Evolutionary conservation across 2,888 invertebrate species (phyloP).

Genomic region (Drosophila meridiana): DNA sequence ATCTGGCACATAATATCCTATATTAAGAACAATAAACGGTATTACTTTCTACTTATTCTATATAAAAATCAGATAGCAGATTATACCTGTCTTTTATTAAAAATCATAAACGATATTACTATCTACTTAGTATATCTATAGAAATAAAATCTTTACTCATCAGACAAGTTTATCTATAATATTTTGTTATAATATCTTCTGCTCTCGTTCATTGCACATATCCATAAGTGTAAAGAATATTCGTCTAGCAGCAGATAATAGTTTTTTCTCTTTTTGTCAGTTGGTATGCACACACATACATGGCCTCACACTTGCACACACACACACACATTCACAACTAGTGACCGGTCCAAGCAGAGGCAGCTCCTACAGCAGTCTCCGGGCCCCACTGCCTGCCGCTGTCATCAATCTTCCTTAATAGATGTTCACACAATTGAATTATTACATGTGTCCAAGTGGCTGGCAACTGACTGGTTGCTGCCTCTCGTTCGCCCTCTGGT

Average conservation of each 20-base stretch:
- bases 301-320: constrained; percentile 9
- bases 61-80: no score
- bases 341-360: constrained; percentile 18
- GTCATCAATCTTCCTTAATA: constrained; percentile 84
- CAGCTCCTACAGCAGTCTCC: constrained; percentile 22
- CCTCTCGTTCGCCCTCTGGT: constrained; percentile 13
- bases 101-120: background rate
- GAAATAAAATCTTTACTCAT: background rate
- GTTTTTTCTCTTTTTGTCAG: background rate
- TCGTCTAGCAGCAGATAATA: background rate
- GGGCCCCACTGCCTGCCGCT: constrained; percentile 38
- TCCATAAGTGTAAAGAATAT: background rate
- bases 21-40: no score
- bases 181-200: background rate
- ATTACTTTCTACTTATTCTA: no score
- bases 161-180: background rate
- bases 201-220: background rate
- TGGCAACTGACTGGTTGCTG: constrained; percentile 66
- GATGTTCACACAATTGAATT: constrained; percentile 83
- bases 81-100: background rate
- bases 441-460: constrained; percentile 81
- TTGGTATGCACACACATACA: constrained; percentile 9
- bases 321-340: constrained; percentile 10
- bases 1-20: no score
- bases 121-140: background rate